phyloP scores from a whole-genome alignment of 2,797 vertebrate species.

The Chiloscyllium punctatum region DNA sequence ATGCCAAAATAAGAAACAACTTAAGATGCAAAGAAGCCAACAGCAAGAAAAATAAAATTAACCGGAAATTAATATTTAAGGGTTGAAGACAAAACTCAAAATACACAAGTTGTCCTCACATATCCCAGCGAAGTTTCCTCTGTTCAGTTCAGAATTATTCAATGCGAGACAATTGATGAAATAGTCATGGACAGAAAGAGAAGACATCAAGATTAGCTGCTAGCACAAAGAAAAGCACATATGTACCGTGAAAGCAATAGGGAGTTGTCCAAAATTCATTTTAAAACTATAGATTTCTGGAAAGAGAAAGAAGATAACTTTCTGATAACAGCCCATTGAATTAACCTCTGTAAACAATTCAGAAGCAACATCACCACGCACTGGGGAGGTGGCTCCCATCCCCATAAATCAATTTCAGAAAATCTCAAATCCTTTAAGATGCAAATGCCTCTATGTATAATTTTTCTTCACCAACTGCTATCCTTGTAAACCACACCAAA shows the following conservation, averaged over 20 bases:
- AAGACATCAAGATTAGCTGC: conserved; percentile 46
- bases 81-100: conserved; percentile 40
- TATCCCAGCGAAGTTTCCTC: conserved; percentile 76
- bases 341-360: background rate
- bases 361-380: background rate
- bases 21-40: conserved; percentile 24
- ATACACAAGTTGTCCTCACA: conserved; percentile 65
- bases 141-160: conserved; percentile 56
- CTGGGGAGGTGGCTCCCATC: background rate
- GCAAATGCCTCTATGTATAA: background rate
- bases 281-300: background rate
- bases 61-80: conserved; percentile 33
- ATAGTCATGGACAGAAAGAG: conserved; percentile 42
- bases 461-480: background rate
- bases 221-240: conserved; percentile 31
- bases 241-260: background rate
- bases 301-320: background rate
- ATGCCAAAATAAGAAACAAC: conserved; percentile 22
- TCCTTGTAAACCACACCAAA: background rate
- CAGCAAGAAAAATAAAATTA: conserved; percentile 34
- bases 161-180: conserved; percentile 47
- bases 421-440: background rate
- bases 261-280: conserved; percentile 33
- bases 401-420: background rate
- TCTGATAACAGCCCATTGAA: background rate